A percentile compares a stretch with the other conserved stretches of the same genome.
Conservation (phyloP, 2,113 vertebrate genomes). For the Hemibates koningsi region DNA sequence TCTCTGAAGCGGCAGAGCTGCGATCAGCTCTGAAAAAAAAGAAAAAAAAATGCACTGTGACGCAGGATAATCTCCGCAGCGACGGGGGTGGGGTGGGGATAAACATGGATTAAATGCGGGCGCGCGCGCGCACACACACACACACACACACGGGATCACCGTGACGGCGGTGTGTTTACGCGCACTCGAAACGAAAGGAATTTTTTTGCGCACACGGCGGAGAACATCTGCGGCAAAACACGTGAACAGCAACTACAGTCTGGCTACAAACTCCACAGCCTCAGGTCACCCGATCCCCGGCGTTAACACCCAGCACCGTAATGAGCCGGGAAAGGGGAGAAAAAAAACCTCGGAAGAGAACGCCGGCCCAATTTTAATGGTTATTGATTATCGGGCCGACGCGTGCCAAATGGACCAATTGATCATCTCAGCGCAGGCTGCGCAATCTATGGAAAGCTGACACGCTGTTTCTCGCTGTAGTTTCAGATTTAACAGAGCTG, state of each 20-base stretch:
- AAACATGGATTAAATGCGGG: slow-evolving; percentile 61
- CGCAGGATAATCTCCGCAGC: slow-evolving; percentile 72
- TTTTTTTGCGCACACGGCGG: background rate
- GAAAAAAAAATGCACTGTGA: slow-evolving; percentile 48
- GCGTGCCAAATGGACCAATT: slow-evolving; percentile 48
- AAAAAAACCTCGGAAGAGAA: background rate
- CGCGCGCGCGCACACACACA: background rate
- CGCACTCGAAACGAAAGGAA: background rate
- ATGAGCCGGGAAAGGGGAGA: background rate
- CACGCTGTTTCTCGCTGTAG: background rate
- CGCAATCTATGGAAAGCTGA: background rate
- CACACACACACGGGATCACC: background rate
- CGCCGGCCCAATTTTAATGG: slow-evolving; percentile 40
- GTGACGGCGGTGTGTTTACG: background rate
- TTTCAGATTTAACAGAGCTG: background rate
- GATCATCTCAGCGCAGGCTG: slow-evolving; percentile 9
- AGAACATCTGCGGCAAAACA: background rate
- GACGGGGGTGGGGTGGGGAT: slow-evolving; percentile 64
- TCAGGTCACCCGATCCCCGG: background rate
- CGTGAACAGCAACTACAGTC: background rate
- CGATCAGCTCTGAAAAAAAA: slow-evolving; percentile 41
- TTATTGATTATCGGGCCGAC: slow-evolving; percentile 40
- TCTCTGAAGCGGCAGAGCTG: slow-evolving; percentile 57
- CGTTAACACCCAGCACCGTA: slow-evolving; percentile 7
- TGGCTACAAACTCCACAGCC: background rate